Evolutionary conservation across 2,888 invertebrate genomes (phyloP), one percentile per base, ranked within the genome.

Genomic region (Melanostoma mellinum): DNA sequence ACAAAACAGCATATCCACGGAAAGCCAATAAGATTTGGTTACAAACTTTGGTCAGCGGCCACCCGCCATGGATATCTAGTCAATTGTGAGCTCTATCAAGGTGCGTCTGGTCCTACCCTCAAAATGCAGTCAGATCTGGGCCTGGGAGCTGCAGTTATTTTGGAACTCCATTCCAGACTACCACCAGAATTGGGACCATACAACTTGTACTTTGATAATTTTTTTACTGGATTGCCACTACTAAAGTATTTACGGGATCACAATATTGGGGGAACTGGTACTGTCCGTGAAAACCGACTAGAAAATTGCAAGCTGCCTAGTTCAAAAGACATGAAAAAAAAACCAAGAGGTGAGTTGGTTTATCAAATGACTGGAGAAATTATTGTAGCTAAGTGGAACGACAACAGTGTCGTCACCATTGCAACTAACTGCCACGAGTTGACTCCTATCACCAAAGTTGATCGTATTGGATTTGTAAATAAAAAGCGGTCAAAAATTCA

Each of bases 361-460:
- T 20, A 77, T 68, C 53, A 58, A 74, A 48, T 30, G 35, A 65
- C 78, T 40, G 9, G 42, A 30, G 69, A 80, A 60, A 75, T 85
- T 52, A 81, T 75, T 77, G 80, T 48, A 73, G 80, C 71, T 67
- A 78, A 71, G 44, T 81, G 75, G 75, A 68, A 81, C 50, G 67
- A 74, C 50, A 78, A 78, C 56, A 85, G 71, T 60, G 52, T 82
- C 61, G 56, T 79, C 35, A 68, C 36, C 35, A n/a, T 63, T 63
- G 50, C 48, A 30, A 63, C 55, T 10, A 77, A 63, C 50, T 69
- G 69, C 52, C 76, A 75, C 33, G 67, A 42, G 60, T 76, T 76
- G 53, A 30, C 9, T 67, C 60, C 75, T 52, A 53, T 76, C 36
- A 61, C 69, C 9, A 77, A 77, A 63, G 71, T 77, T 1, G 77